Conservation (phyloP, 1,140 invertebrate species). For the Calliopsis andreniformis region DNA sequence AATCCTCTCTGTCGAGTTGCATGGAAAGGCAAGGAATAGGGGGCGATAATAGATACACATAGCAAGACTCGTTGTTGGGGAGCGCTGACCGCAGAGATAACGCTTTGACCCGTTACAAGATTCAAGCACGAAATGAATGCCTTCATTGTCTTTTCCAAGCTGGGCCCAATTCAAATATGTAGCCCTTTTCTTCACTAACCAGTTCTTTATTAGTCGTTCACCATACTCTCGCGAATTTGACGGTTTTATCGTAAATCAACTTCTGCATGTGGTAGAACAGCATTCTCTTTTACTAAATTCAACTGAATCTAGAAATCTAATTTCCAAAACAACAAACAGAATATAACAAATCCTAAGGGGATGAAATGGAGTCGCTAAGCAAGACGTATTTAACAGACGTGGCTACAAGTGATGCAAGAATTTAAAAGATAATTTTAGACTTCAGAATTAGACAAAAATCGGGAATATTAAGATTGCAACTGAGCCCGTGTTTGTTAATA, state of each 20-base stretch:
- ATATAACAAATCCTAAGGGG: too few relatives aligned
- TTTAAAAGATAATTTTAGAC: too few relatives aligned
- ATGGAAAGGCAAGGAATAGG: slow-evolving; percentile 55
- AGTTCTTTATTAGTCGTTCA: slow-evolving; percentile 56
- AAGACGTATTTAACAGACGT: too few relatives aligned
- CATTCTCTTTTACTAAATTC: too few relatives aligned
- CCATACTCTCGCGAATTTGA: slow-evolving; percentile 43
- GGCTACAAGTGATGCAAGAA: too few relatives aligned
- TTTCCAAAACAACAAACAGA: too few relatives aligned
- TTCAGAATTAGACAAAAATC: too few relatives aligned
- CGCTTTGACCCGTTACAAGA: slow-evolving; percentile 78
- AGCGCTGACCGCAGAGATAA: slow-evolving; percentile 79
- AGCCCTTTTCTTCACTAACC: slow-evolving; percentile 70
- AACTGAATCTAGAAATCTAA: too few relatives aligned
- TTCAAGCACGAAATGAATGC: slow-evolving; percentile 76
- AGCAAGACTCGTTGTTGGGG: slow-evolving; percentile 73
- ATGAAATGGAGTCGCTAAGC: too few relatives aligned
- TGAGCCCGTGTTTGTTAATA: too few relatives aligned
- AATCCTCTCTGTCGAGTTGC: slow-evolving; percentile 53
- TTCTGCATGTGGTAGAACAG: not conserved
- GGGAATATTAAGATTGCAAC: too few relatives aligned
- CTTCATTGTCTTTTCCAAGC: slow-evolving; percentile 75
- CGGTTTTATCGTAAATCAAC: not conserved
- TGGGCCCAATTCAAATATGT: slow-evolving; percentile 73
- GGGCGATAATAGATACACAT: slow-evolving; percentile 69